Percentiles rank a stretch among this genome's conserved stretches.
Conservation (phyloP, 2,888 invertebrate genomes). For the Melolontha melolontha region DNA sequence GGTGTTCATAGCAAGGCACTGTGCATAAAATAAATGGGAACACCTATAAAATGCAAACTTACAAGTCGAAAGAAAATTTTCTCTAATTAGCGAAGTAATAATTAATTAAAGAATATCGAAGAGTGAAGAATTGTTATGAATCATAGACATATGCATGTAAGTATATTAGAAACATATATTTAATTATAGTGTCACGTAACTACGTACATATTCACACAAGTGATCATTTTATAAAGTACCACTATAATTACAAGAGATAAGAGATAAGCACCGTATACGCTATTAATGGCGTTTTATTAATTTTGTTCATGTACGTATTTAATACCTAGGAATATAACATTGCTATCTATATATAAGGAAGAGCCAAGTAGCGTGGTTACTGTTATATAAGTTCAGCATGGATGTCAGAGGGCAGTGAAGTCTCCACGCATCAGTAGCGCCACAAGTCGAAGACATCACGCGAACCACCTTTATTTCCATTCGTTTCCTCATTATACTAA, state of each 20-base stretch:
- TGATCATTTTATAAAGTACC: conserved; percentile 34
- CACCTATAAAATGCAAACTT: too few species aligned
- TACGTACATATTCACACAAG: conserved; percentile 21
- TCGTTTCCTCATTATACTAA: conserved; percentile 46
- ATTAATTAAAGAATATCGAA: conserved; percentile 4
- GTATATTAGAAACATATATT: conserved; percentile 24
- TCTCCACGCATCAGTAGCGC: conserved; percentile 61
- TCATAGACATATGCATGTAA: neutral
- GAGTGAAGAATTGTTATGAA: conserved; percentile 11
- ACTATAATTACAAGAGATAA: conserved; percentile 43
- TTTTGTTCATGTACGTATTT: conserved; percentile 32
- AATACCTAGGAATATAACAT: conserved; percentile 26
- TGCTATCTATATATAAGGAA: conserved; percentile 44
- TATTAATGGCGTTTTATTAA: conserved; percentile 43
- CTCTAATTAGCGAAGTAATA: conserved; percentile 9
- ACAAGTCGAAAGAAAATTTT: neutral
- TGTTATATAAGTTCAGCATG: conserved; percentile 59
- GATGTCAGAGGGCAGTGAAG: conserved; percentile 62
- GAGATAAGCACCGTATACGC: conserved; percentile 25
- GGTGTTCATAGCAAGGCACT: too few species aligned
- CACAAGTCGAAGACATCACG: conserved; percentile 59
- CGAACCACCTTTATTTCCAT: conserved; percentile 45
- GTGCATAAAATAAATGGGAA: too few species aligned
- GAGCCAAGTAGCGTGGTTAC: conserved; percentile 61
- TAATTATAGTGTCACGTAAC: conserved; percentile 18